Evolutionary conservation across 2,888 invertebrate genomes (phyloP).

Genomic region (Chaitophorus viminalis): DNA sequence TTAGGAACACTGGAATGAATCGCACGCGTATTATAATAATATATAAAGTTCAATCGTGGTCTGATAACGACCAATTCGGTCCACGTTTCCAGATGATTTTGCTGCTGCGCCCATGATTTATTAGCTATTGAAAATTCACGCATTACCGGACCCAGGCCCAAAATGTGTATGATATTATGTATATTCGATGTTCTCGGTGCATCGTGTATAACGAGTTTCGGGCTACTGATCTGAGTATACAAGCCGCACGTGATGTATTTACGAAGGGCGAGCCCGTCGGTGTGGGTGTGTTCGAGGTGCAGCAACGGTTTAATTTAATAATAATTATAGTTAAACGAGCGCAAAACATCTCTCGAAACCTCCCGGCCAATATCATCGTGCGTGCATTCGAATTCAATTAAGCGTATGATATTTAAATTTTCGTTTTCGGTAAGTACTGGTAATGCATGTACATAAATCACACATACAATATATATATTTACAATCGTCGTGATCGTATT

Average conservation of each 20-base stretch:
- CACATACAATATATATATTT: too few species aligned
- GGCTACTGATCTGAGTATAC: not conserved
- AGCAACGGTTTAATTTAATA: not conserved
- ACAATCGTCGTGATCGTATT: not conserved
- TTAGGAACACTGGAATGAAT: not conserved
- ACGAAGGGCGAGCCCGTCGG: not conserved
- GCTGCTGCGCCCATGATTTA: not conserved
- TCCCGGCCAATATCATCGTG: not conserved
- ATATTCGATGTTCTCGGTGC: not conserved
- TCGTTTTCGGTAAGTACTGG: not conserved
- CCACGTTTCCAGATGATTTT: not conserved
- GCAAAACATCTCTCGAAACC: not conserved
- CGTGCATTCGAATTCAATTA: not conserved
- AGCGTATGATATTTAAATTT: not conserved
- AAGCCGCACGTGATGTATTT: not conserved
- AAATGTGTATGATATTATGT: too few species aligned
- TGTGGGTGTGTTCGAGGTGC: conserved; percentile 1
- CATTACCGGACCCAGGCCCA: not conserved
- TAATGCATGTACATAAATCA: too few species aligned
- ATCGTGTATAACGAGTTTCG: not conserved
- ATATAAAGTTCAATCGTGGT: too few species aligned
- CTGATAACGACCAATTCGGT: too few species aligned
- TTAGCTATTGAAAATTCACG: not conserved
- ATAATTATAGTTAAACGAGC: not conserved
- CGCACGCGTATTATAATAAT: too few species aligned